phyloP scores from a whole-genome alignment of 2,888 invertebrate species.

The Panzeria rudis region DNA sequence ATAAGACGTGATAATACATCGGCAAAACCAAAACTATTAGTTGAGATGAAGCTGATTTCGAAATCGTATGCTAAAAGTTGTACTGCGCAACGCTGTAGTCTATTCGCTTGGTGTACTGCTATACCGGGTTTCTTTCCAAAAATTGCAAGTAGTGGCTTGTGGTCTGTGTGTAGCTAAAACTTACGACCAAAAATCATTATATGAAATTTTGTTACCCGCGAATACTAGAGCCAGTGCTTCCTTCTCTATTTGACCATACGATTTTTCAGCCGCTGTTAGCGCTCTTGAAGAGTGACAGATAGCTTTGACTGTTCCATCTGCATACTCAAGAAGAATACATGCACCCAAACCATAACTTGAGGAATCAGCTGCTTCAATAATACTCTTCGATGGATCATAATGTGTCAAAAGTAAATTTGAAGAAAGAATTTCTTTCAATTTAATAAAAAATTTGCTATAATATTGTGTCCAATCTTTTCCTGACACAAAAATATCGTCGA shows the following conservation, averaged over 20 bases:
- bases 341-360: constrained; percentile 46
- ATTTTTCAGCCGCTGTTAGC: constrained; percentile 58
- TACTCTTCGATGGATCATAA: constrained; percentile 67
- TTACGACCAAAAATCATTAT: constrained; percentile 60
- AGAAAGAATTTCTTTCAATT: constrained; percentile 66
- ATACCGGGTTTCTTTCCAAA: constrained; percentile 55
- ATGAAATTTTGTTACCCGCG: constrained; percentile 69
- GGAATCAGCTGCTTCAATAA: constrained; percentile 72
- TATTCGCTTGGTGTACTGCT: not conserved
- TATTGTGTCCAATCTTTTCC: constrained; percentile 46
- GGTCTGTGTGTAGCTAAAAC: constrained; percentile 69
- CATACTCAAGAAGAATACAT: constrained; percentile 70
- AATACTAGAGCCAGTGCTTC: constrained; percentile 66
- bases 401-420: constrained; percentile 70
- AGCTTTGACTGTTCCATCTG: constrained; percentile 76
- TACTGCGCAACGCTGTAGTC: constrained; percentile 72
- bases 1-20: constrained; percentile 66
- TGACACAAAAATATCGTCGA: too few species aligned
- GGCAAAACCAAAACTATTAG: constrained; percentile 73
- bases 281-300: constrained; percentile 74
- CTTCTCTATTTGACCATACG: constrained; percentile 69
- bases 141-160: constrained; percentile 69
- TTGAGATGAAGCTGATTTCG: constrained; percentile 73
- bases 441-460: constrained; percentile 47
- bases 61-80: constrained; percentile 73